A percentile compares a stretch with the other conserved stretches of the same genome.
Evolutionary conservation across 1,140 invertebrate genomes (phyloP).

Genomic region (Nasonia longicornis): DNA sequence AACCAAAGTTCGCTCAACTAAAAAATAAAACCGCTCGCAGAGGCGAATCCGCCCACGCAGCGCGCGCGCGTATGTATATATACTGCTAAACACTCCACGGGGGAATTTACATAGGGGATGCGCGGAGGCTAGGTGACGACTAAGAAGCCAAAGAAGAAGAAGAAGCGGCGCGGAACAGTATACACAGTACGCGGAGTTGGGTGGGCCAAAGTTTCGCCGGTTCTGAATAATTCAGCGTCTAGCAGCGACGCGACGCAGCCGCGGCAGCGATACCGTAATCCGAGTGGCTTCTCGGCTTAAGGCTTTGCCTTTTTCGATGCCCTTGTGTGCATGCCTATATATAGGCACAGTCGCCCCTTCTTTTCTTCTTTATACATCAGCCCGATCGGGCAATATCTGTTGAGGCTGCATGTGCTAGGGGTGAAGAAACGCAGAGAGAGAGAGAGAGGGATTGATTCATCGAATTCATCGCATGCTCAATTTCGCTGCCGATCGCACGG

Average conservation of each 20-base stretch:
- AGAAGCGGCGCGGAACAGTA: constrained; percentile 29
- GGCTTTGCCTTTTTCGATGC: neutral
- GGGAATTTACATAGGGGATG: constrained; percentile 29
- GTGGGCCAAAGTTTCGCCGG: constrained; percentile 59
- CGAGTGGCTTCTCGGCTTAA: constrained; percentile 42
- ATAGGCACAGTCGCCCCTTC: neutral
- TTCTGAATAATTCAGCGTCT: constrained; percentile 66
- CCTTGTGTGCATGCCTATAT: neutral
- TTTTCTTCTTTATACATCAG: constrained; percentile 10
- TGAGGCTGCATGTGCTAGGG: neutral
- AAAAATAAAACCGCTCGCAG: neutral
- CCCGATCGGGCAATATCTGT: neutral
- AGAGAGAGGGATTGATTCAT: neutral
- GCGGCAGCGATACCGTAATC: constrained; percentile 66
- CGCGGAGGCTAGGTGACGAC: constrained; percentile 10
- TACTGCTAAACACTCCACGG: constrained; percentile 23
- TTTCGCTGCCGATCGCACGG: neutral
- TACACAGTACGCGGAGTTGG: constrained; percentile 21
- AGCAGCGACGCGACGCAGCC: constrained; percentile 33
- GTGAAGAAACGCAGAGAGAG: neutral
- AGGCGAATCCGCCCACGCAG: no score
- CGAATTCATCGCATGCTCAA: neutral
- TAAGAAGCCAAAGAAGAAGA: constrained; percentile 3
- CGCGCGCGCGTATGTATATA: neutral
- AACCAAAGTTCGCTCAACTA: constrained; percentile 1